These are phyloP conservation scores for Elegia similella DNA, from an alignment of 2,888 invertebrate species.

Conservation along the genomic window DNA sequence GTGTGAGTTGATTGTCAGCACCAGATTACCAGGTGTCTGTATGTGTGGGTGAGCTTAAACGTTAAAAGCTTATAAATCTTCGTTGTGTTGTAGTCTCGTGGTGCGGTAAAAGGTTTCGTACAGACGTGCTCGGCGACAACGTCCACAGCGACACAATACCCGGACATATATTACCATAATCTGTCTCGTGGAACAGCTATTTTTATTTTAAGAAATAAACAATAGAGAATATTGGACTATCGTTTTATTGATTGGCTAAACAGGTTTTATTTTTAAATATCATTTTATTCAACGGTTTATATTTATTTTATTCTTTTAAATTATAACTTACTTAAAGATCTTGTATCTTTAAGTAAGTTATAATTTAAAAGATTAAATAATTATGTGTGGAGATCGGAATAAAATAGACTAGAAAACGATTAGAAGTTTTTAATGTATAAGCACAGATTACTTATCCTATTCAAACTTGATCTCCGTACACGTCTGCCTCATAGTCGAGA, in stretches of 20 bases:
- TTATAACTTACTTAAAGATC: too few relatives aligned
- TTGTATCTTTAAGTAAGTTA: too few relatives aligned
- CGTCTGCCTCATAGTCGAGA: too few relatives aligned
- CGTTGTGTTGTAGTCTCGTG: constrained; percentile 35
- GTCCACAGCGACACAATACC: constrained; percentile 61
- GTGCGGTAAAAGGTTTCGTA: constrained; percentile 30
- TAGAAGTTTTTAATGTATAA: too few relatives aligned
- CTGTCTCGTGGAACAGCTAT: constrained; percentile 17
- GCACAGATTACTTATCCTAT: too few relatives aligned
- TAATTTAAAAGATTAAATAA: too few relatives aligned
- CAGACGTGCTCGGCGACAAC: constrained; percentile 51
- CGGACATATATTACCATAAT: constrained; percentile 55
- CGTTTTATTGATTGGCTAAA: background rate
- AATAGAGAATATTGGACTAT: background rate
- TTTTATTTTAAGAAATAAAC: background rate
- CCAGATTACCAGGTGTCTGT: background rate
- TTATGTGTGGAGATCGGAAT: too few relatives aligned
- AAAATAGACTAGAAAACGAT: too few relatives aligned
- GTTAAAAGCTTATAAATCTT: constrained; percentile 72
- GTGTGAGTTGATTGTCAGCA: constrained; percentile 28
- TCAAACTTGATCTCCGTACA: too few relatives aligned
- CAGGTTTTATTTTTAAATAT: background rate
- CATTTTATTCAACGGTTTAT: background rate
- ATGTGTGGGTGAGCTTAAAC: constrained; percentile 37
- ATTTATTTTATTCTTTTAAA: too few relatives aligned